Conservation (phyloP, 2,797 vertebrate species). For the Tokudaia tokunoshimensis region DNA sequence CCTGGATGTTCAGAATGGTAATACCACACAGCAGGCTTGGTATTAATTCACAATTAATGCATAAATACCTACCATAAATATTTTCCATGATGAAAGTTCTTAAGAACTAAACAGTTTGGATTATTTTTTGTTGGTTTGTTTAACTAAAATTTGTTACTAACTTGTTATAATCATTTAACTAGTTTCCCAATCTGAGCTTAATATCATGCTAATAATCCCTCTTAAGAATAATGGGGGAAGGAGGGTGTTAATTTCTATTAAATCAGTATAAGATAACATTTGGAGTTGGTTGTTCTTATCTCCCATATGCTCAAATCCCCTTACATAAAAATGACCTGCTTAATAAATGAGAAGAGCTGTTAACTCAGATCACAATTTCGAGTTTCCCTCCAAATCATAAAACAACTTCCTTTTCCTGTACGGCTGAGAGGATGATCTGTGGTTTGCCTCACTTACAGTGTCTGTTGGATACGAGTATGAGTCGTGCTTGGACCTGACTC, state of each 20-base stretch:
- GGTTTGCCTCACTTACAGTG: constrained; percentile 90
- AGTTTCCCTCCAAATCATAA: not conserved
- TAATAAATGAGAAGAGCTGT: not conserved
- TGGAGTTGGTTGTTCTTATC: not conserved
- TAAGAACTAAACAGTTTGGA: not conserved
- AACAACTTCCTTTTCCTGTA: not conserved
- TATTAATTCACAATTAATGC: not conserved
- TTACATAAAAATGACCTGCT: not conserved
- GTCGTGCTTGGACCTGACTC: constrained; percentile 96
- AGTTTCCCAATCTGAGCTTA: not conserved
- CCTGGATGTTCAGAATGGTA: too few species aligned
- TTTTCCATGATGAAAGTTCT: constrained; percentile 15
- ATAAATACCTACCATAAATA: not conserved
- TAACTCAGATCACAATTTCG: not conserved
- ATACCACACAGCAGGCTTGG: too few species aligned
- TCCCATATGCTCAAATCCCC: not conserved
- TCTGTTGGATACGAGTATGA: constrained; percentile 99
- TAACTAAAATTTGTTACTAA: not conserved
- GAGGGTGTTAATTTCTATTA: not conserved
- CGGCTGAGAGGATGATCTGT: constrained; percentile 34
- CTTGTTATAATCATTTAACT: not conserved
- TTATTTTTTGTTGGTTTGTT: constrained; percentile 15
- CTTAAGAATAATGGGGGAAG: not conserved
- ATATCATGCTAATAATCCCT: not conserved
- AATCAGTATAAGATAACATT: constrained; percentile 28